Base-by-base conservation (phyloP, 2,888 invertebrate genomes). In the Eumerus sabulonum region DNA sequence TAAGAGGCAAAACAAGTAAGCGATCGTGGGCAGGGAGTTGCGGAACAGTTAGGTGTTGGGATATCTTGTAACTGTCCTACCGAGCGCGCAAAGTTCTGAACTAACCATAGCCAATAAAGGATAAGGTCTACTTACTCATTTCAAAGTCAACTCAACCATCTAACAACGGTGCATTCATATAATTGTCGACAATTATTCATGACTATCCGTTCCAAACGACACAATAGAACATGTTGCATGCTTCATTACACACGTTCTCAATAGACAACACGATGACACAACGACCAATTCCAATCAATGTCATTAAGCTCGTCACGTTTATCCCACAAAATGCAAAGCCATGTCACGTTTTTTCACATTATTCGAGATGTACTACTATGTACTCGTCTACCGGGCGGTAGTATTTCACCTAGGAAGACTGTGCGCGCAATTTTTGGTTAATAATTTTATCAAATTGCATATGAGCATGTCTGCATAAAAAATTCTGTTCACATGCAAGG, bases 371-470 rank as follows among this genome's bases (percentile, higher is more conserved):
- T 42, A 9, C 7, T 13, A 9, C 16, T 17, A 57, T 9, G 9
- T 17, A 9, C 54, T n/a, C n/a, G n/a, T n/a, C 7, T 27, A 27
- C 27, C 27, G 3, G 27, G n/a, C n/a, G 27, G 27, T 27, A 7
- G 27, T 27, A 27, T 27, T 7, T 27, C 27, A 19, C 48, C 42
- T 38, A 62, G 71, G 71, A 71, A 71, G 71, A 42, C n/a, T 12
- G 27, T 54, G 45, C 50, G 44, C 45, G 17, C 44, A 44, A 35
- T 45, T 38, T 60, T 48, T 36, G 42, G 54, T 50, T 60, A 62
- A 64, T 59, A 60, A 59, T 70, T 64, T 57, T 63, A 59, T 72
- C 67, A 68, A 73, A 82, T 82, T 82, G 77, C 73, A 77, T 73
- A 51, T 27, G 27, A 27, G 3, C 7, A 27, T 27, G 27, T 63